Conservation (phyloP, 2,888 invertebrate species). For the Cephus pulcher region DNA sequence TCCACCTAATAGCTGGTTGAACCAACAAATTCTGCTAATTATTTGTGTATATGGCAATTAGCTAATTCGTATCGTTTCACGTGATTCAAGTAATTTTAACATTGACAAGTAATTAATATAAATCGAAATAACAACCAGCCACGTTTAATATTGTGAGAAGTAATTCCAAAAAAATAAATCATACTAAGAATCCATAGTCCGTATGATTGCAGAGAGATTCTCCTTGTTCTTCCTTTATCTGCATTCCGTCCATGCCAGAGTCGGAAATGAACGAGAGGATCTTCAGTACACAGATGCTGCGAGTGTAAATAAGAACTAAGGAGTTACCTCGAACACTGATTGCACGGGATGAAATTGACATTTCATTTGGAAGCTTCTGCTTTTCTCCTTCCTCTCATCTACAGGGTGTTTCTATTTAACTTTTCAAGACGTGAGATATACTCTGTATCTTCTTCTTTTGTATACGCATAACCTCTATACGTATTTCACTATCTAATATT, state of each 20-base stretch:
- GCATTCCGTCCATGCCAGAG: not conserved
- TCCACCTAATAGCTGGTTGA: not conserved
- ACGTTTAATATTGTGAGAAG: not conserved
- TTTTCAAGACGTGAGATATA: not conserved
- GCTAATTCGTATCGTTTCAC: not conserved
- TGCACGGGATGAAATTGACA: slow-evolving; percentile 40
- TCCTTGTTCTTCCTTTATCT: no score
- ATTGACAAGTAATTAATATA: not conserved
- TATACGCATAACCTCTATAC: not conserved
- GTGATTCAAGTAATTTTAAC: not conserved
- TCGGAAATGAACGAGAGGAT: not conserved
- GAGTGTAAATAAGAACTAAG: not conserved
- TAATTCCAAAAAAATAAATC: not conserved
- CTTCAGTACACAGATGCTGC: not conserved
- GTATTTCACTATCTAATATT: no score
- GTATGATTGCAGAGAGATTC: no score
- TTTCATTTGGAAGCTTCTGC: slow-evolving; percentile 42
- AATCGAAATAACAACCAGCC: not conserved
- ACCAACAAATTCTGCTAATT: not conserved
- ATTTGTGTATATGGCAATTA: not conserved
- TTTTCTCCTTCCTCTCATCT: slow-evolving; percentile 11
- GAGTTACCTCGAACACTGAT: slow-evolving; percentile 24
- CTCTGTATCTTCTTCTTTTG: not conserved
- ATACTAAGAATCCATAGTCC: not conserved
- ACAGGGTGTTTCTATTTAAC: not conserved